A percentile compares a stretch with the other conserved stretches of the same genome.
These are phyloP conservation scores for Cephalopachus bancanus DNA, from an alignment of 2,797 vertebrate species.

Conservation along the genomic window DNA sequence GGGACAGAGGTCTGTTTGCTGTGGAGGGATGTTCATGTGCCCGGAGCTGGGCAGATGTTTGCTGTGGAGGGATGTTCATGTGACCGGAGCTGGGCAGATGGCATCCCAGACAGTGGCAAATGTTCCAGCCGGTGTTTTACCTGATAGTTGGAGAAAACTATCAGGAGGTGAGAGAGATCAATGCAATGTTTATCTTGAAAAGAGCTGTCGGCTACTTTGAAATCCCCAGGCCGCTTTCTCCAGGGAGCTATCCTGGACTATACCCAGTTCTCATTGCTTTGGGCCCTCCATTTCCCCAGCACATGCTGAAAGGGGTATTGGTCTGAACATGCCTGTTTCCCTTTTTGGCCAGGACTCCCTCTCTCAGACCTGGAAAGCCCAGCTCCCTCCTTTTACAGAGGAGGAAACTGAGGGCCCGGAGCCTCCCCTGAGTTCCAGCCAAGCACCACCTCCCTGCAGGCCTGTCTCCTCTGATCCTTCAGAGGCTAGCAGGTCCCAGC, in stretches of 20 bases:
- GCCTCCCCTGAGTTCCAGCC: background rate
- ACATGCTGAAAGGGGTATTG: background rate
- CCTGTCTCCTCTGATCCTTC: background rate
- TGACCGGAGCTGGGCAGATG: background rate
- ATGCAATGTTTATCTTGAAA: slow-evolving; percentile 48
- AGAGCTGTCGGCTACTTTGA: slow-evolving; percentile 57
- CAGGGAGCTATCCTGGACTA: slow-evolving; percentile 60
- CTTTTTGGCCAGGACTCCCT: background rate
- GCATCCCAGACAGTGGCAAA: background rate
- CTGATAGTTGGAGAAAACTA: background rate
- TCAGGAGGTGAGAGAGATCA: slow-evolving; percentile 65
- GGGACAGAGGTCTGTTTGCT: background rate
- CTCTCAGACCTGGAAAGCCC: background rate
- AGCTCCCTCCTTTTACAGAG: background rate
- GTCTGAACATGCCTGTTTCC: background rate
- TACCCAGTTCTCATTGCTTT: background rate
- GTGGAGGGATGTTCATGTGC: too few species aligned
- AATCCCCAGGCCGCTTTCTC: slow-evolving; percentile 74
- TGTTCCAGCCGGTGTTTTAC: background rate
- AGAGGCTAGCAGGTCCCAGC: background rate
- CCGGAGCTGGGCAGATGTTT: background rate
- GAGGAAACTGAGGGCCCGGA: background rate
- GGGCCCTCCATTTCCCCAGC: background rate
- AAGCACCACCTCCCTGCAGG: background rate
- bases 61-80: too few species aligned